Percentiles rank a stretch among this genome's conserved stretches.
Conservation (phyloP, 37 sponge, comb jelly and placozoan genomes). For the Chondrosia reniformis region DNA sequence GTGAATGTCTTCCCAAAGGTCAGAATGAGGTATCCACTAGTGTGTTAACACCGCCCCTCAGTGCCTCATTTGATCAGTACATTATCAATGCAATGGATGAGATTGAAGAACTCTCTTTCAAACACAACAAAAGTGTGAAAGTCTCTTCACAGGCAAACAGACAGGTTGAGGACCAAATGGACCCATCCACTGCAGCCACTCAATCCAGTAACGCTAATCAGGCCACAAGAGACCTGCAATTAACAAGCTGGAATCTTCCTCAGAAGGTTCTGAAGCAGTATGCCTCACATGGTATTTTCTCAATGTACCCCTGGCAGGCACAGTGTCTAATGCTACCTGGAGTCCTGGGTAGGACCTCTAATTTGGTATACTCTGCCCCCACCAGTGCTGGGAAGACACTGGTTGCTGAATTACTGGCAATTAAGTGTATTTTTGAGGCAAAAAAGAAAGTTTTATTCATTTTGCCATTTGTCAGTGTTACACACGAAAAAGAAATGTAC, state of each 20-base stretch:
- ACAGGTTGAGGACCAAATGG: not conserved
- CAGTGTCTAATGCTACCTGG: slow-evolving; percentile 81
- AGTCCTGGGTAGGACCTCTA: slow-evolving; percentile 65
- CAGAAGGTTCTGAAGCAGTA: slow-evolving; percentile 72
- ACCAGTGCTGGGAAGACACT: slow-evolving; percentile 98
- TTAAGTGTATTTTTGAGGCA: slow-evolving; percentile 90
- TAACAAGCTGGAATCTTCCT: slow-evolving; percentile 87
- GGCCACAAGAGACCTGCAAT: slow-evolving; percentile 17
- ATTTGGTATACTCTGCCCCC: slow-evolving; percentile 95
- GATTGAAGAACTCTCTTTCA: not conserved
- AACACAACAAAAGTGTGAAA: not conserved
- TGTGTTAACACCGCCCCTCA: not conserved
- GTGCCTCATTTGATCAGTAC: not conserved
- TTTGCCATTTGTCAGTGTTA: slow-evolving; percentile 97
- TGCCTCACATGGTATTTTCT: slow-evolving; percentile 50
- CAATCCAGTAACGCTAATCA: not conserved
- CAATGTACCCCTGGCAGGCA: slow-evolving; percentile 97
- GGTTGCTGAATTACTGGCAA: slow-evolving; percentile 88
- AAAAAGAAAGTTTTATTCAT: slow-evolving; percentile 85
- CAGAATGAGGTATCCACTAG: too few species aligned
- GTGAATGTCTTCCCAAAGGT: too few species aligned
- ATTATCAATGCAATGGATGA: slow-evolving; percentile 13
- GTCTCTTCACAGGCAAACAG: not conserved
- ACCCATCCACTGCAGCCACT: not conserved
- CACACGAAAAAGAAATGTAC: slow-evolving; percentile 85